These are phyloP conservation scores for Sepioteuthis lessoniana DNA, from an alignment of 2,888 invertebrate genomes.

Conservation along the genomic window DNA sequence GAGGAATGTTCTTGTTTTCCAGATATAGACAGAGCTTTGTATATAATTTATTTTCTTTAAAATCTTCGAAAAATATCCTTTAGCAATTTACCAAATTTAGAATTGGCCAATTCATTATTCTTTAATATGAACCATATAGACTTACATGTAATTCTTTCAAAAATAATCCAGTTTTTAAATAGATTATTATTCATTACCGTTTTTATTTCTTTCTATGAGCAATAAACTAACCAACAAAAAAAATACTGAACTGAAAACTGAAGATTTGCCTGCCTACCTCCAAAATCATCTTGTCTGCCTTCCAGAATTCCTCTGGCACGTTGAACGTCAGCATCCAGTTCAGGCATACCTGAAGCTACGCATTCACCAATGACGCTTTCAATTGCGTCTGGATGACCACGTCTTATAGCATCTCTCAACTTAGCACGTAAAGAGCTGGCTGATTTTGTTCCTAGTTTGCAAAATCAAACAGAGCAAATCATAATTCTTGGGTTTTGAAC, in stretches of 20 bases:
- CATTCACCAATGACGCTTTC: slow-evolving; percentile 33
- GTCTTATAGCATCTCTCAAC: background rate
- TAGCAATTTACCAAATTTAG: too few relatives aligned
- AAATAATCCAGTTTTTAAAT: too few relatives aligned
- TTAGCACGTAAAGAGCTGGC: background rate
- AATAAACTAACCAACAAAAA: background rate
- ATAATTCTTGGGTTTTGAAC: background rate
- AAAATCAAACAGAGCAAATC: background rate
- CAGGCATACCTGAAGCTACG: background rate
- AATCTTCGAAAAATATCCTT: too few relatives aligned
- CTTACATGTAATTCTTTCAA: too few relatives aligned
- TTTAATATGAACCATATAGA: too few relatives aligned
- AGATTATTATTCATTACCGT: too few relatives aligned
- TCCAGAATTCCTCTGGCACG: background rate
- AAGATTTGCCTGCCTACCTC: background rate
- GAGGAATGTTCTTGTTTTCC: too few relatives aligned
- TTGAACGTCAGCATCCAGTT: background rate
- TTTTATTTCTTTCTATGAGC: too few relatives aligned
- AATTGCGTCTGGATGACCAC: background rate
- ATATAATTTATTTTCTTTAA: too few relatives aligned
- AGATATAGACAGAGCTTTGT: too few relatives aligned
- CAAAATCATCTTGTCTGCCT: background rate
- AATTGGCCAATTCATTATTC: too few relatives aligned
- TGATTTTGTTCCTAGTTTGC: background rate
- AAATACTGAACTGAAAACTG: background rate